A percentile compares a stretch with the other conserved stretches of the same genome.
Conservation (phyloP, 2,797 vertebrate species). For the Apodemus agrarius region DNA sequence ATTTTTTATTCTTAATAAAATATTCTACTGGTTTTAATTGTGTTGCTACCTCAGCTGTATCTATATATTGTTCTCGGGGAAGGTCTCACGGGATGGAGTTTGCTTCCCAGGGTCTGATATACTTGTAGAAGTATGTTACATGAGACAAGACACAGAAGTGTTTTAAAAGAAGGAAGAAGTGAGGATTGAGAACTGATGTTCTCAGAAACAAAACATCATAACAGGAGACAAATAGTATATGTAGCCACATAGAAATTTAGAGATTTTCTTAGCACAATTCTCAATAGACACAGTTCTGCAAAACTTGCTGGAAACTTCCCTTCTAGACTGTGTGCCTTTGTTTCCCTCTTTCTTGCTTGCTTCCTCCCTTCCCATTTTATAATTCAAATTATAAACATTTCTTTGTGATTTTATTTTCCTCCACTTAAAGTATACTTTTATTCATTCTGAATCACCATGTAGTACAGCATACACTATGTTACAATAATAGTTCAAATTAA, state of each 20-base stretch:
- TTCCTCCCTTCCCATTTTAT: neutral
- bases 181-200: neutral
- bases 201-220: slow-evolving; percentile 3
- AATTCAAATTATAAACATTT: neutral
- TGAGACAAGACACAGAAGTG: neutral
- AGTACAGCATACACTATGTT: neutral
- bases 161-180: neutral
- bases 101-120: neutral
- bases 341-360: neutral
- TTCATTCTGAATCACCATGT: too few relatives aligned
- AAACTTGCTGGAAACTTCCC: neutral
- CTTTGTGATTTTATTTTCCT: neutral
- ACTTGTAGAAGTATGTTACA: neutral
- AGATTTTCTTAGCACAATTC: neutral
- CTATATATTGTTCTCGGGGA: neutral
- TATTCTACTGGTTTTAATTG: slow-evolving; percentile 39
- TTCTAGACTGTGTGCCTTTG: neutral
- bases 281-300: neutral
- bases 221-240: neutral
- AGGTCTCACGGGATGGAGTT: neutral
- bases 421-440: neutral
- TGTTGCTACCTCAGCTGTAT: neutral
- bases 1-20: slow-evolving; percentile 4
- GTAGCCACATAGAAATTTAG: neutral
- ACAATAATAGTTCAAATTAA: neutral